Evolutionary conservation across 2,888 invertebrate genomes (phyloP).

Genomic region (Autographa gamma): DNA sequence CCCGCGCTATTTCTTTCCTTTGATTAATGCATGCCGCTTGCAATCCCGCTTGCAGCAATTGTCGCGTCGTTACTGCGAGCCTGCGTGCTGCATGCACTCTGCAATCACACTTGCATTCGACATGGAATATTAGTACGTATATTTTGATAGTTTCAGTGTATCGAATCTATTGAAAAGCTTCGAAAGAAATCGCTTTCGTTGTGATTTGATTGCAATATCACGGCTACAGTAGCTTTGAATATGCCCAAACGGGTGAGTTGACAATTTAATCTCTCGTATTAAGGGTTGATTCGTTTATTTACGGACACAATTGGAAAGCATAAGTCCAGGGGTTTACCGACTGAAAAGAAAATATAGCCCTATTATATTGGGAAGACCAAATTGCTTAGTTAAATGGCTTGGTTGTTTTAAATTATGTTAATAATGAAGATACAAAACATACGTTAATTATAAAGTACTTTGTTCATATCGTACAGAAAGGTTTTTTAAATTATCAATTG

Average conservation of each 20-base stretch:
- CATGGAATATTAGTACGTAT: not conserved
- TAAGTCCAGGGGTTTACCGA: not conserved
- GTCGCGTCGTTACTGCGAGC: constrained; percentile 11
- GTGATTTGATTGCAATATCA: not conserved
- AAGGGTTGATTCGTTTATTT: not conserved
- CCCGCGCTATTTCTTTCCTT: constrained; percentile 45
- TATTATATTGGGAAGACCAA: not conserved
- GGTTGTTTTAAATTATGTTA: not conserved
- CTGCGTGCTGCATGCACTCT: constrained; percentile 9
- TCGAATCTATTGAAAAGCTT: not conserved
- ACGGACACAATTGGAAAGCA: not conserved
- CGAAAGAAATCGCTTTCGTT: not conserved
- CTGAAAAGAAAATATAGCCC: constrained; percentile 3
- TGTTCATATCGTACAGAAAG: no score
- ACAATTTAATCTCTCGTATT: not conserved
- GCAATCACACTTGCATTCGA: constrained; percentile 6
- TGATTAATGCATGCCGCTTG: constrained; percentile 51
- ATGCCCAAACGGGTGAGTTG: not conserved
- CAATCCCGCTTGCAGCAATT: constrained; percentile 27
- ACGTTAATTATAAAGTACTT: no score
- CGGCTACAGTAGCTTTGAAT: not conserved
- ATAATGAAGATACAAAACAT: no score
- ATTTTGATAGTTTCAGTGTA: not conserved
- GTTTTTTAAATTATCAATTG: no score
- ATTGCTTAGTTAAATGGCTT: not conserved